phyloP scores from a whole-genome alignment of 2,113 vertebrate genomes.

The Scophthalmus maximus region DNA sequence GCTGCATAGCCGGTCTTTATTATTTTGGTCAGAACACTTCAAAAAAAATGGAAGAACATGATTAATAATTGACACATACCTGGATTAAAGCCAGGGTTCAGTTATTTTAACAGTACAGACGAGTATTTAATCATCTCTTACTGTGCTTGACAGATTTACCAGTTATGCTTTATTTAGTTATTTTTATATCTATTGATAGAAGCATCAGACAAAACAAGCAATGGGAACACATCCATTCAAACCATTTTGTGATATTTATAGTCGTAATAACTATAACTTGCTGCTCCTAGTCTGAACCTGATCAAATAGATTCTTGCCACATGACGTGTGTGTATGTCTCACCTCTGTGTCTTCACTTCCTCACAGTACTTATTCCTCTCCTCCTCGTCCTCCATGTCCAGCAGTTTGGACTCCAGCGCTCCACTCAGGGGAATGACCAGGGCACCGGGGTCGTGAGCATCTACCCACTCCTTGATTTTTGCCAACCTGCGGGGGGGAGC shows the following conservation, averaged over 20 bases:
- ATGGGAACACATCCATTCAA: too few relatives aligned
- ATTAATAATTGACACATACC: too few relatives aligned
- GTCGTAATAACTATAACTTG: too few relatives aligned
- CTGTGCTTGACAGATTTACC: too few relatives aligned
- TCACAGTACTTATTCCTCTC: constrained; percentile 95
- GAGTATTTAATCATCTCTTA: neutral
- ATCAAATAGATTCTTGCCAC: neutral
- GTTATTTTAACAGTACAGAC: too few relatives aligned
- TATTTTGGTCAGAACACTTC: constrained; percentile 96
- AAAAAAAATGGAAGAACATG: constrained; percentile 2
- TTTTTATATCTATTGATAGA: too few relatives aligned
- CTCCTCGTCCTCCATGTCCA: constrained; percentile 93
- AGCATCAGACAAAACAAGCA: too few relatives aligned
- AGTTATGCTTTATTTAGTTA: too few relatives aligned
- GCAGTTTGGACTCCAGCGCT: constrained; percentile 92
- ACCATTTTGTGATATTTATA: neutral
- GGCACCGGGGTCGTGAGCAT: constrained; percentile 94
- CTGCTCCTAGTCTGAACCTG: too few relatives aligned
- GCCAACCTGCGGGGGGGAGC: constrained; percentile 90
- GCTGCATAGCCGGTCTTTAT: constrained; percentile 97
- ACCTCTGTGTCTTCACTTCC: constrained; percentile 97
- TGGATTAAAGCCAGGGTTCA: too few relatives aligned
- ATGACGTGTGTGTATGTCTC: constrained; percentile 52
- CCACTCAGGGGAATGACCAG: constrained; percentile 98
- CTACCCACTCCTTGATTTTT: constrained; percentile 99